Evolutionary conservation across 2,888 invertebrate genomes (phyloP), one percentile per base, ranked within the genome.

Genomic region (Amblyjoppa proteus): DNA sequence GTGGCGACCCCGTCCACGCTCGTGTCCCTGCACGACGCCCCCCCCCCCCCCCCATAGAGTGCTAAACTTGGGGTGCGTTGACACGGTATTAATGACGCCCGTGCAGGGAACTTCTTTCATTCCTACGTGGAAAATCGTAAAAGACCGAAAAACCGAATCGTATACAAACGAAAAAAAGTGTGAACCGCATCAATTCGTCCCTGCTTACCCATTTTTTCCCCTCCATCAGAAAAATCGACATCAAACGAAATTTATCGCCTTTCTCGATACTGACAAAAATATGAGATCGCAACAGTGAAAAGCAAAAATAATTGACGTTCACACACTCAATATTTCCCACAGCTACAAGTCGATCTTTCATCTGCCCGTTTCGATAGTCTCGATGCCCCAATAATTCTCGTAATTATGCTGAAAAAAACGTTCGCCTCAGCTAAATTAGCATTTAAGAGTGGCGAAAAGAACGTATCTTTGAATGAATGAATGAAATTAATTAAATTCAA

Each of bases 71-170:
- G 86, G 83, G 79, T 79, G 71, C 85, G 83, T 80, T 85, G 86
- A 88, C 88, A 88, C 87, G 86, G 81, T 87, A 88, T 87, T 87
- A 88, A 88, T 88, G 88, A 87, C 83, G 79, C 68, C 75, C 71
- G 77, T 82, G 75, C 79, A 41, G 53, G 51, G 38, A 64, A 66
- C 45, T 82, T 61, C 58, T 61, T 64, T 76, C 68, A 76, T 83
- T 68, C 71, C 53, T 61, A 49, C 73, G 45, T 56, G 45, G 34
- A 80, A 85, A 76, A 68, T 85, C 80, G 71, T 68, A 79, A 85
- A 85, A 70, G 79, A 80, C 45, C 82, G 71, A 85, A 76, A 80
- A 75, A 66, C 68, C 69, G 69, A 34, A 53, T 76, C 45, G 45
- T 61, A 64, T 66, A 41, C 28, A 61, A 38, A 34, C 20, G 38